Evolutionary conservation across 2,888 invertebrate genomes (phyloP).

Genomic region (Drosophila quinaria): DNA sequence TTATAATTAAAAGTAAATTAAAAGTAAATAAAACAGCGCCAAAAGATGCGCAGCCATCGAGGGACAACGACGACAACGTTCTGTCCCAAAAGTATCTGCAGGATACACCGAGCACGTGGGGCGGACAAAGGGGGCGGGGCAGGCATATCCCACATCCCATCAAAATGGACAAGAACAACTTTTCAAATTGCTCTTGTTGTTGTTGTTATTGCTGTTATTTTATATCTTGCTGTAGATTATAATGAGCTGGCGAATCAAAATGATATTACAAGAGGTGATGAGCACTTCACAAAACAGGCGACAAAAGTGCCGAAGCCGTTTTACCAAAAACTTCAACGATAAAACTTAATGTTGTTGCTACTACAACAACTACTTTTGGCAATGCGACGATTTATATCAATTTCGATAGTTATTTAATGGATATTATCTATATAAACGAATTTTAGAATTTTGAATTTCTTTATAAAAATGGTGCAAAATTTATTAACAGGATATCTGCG

Average conservation of each 20-base stretch:
- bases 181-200: constrained; percentile 31
- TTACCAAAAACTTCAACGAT: constrained; percentile 1
- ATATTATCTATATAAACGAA: not conserved
- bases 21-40: constrained; percentile 76
- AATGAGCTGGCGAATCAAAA: constrained; percentile 44
- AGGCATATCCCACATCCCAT: constrained; percentile 20
- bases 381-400: constrained; percentile 28
- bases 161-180: constrained; percentile 41
- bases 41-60: constrained; percentile 50
- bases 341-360: too few relatives aligned
- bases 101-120: not conserved
- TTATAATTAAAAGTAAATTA: constrained; percentile 82
- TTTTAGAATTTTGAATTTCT: too few relatives aligned
- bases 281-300: constrained; percentile 37
- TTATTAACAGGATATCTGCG: not conserved
- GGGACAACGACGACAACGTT: constrained; percentile 7
- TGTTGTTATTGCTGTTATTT: constrained; percentile 10
- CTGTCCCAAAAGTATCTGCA: constrained; percentile 22
- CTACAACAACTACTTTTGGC: constrained; percentile 21
- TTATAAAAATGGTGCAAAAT: too few relatives aligned
- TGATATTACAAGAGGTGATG: constrained; percentile 31
- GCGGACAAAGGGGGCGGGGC: too few relatives aligned
- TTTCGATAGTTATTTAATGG: constrained; percentile 5
- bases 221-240: constrained; percentile 31
- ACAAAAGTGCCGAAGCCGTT: constrained; percentile 44